A percentile compares a stretch with the other conserved stretches of the same genome.
Evolutionary conservation across 2,113 vertebrate species (phyloP).

Genomic region (Toxotes chatareus): DNA sequence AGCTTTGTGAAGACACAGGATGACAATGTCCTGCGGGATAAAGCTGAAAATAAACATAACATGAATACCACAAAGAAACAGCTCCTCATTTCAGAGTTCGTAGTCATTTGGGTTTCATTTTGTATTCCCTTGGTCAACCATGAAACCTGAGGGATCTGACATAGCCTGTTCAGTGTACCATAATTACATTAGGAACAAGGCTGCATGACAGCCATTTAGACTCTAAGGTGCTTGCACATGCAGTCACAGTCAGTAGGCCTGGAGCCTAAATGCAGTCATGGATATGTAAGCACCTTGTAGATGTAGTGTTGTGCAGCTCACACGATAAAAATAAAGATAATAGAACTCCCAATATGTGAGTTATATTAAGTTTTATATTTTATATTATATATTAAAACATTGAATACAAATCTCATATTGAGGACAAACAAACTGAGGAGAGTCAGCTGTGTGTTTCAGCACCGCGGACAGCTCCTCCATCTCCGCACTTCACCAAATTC

Average conservation of each 20-base stretch:
- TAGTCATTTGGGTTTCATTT: neutral
- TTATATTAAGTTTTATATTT: neutral
- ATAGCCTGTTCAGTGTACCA: constrained; percentile 43
- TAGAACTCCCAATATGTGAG: neutral
- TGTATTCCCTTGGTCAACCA: constrained; percentile 22
- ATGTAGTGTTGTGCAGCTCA: neutral
- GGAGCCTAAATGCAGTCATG: constrained; percentile 55
- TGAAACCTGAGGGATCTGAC: constrained; percentile 50
- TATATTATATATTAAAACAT: too few relatives aligned
- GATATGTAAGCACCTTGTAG: constrained; percentile 31
- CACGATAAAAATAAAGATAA: neutral
- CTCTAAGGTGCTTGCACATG: constrained; percentile 48
- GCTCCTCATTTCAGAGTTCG: neutral
- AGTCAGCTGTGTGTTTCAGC: constrained; percentile 31
- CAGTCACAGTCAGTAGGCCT: constrained; percentile 46
- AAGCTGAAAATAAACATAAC: constrained; percentile 1
- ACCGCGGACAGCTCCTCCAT: constrained; percentile 54
- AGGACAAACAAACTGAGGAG: neutral
- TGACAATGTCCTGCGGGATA: neutral
- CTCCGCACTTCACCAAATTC: neutral
- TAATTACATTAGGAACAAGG: constrained; percentile 64
- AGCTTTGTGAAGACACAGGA: neutral
- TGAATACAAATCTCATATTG: too few relatives aligned
- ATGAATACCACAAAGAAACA: neutral
- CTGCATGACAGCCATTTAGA: constrained; percentile 72